These are phyloP conservation scores for Cydia fagiglandana DNA, from an alignment of 1,140 invertebrate genomes.

Conservation along the genomic window DNA sequence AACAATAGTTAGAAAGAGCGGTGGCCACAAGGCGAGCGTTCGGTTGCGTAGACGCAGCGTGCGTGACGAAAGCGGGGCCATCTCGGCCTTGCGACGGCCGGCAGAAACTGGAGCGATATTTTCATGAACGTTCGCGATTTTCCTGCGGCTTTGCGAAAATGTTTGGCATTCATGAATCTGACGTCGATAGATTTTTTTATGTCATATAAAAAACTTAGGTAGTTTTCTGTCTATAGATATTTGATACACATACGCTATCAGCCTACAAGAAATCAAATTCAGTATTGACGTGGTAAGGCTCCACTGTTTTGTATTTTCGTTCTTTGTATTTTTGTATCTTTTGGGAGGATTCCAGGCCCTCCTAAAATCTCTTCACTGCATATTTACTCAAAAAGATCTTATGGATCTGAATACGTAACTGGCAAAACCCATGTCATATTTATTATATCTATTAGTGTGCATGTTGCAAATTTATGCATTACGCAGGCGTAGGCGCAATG, in stretches of 20 bases:
- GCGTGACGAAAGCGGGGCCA: slow-evolving; percentile 53
- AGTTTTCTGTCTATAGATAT: too few relatives aligned
- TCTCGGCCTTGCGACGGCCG: slow-evolving; percentile 49
- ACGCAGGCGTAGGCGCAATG: not conserved
- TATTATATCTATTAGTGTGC: not conserved
- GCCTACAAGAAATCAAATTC: too few relatives aligned
- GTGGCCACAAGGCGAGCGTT: slow-evolving; percentile 31
- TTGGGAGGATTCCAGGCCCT: too few relatives aligned
- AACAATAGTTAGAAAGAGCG: slow-evolving; percentile 28
- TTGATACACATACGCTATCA: not conserved
- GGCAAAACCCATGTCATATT: not conserved
- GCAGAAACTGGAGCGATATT: slow-evolving; percentile 50
- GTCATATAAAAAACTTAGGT: too few relatives aligned
- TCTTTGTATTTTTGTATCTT: too few relatives aligned
- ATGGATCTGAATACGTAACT: not conserved
- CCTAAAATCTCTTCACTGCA: too few relatives aligned
- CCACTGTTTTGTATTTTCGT: too few relatives aligned
- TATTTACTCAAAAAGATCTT: not conserved
- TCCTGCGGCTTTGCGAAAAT: not conserved
- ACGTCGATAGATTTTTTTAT: too few relatives aligned
- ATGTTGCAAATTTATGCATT: slow-evolving; percentile 6
- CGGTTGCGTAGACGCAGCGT: slow-evolving; percentile 35
- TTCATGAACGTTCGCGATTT: not conserved
- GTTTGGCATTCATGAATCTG: not conserved
- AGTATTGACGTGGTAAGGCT: too few relatives aligned